These are phyloP conservation scores for Pachydiplax longipennis DNA, from an alignment of 2,888 invertebrate species.

Conservation along the genomic window DNA sequence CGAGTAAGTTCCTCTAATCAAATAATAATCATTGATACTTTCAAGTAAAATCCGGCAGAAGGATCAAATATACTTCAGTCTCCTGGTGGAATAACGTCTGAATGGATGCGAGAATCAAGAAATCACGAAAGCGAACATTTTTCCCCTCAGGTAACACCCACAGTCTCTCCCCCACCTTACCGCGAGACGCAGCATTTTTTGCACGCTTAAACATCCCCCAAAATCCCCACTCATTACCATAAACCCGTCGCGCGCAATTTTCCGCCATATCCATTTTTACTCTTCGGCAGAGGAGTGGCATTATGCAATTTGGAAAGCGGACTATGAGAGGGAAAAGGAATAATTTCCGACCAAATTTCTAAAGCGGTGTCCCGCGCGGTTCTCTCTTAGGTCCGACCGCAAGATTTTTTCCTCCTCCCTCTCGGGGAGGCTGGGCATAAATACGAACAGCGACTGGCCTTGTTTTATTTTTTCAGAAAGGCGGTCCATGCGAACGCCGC, in stretches of 20 bases:
- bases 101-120: too few species aligned
- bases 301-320: neutral
- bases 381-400: neutral
- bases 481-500: neutral
- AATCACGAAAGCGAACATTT: neutral
- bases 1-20: too few species aligned
- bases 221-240: neutral
- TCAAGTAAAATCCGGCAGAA: too few species aligned
- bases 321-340: neutral
- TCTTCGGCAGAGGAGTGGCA: neutral
- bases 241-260: neutral
- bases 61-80: too few species aligned
- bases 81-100: too few species aligned
- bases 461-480: neutral
- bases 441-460: conserved; percentile 1
- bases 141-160: neutral
- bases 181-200: neutral
- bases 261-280: neutral
- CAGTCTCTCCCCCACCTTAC: neutral
- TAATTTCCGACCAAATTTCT: neutral
- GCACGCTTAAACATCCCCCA: neutral
- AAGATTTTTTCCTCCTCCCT: neutral
- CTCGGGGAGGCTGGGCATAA: neutral
- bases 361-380: conserved; percentile 1
- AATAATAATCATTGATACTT: too few species aligned